A percentile compares a stretch with the other conserved stretches of the same genome.
phyloP scores from a whole-genome alignment of 2,888 invertebrate species.

The Cephus nigrinus region DNA sequence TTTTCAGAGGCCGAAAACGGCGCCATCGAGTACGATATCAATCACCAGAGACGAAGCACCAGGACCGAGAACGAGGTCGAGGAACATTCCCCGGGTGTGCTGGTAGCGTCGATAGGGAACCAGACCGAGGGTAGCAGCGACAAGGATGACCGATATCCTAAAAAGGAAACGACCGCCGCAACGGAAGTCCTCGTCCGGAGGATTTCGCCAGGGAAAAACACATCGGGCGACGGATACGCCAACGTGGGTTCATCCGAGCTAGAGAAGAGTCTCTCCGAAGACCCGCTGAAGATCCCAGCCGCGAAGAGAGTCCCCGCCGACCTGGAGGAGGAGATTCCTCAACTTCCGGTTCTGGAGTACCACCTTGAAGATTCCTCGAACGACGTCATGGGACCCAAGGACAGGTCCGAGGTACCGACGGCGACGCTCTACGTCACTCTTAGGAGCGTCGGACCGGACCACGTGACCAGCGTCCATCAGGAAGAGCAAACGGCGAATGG shows the following conservation, averaged over 20 bases:
- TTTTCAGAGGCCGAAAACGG: conserved; percentile 39
- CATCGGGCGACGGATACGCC: background rate
- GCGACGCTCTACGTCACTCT: background rate
- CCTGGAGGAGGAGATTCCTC: background rate
- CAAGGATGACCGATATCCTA: background rate
- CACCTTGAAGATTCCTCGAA: background rate
- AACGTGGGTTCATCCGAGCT: background rate
- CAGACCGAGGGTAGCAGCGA: conserved; percentile 7
- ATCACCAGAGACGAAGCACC: conserved; percentile 37
- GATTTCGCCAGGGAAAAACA: background rate
- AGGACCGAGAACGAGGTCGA: background rate
- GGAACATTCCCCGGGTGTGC: background rate
- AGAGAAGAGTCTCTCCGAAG: background rate
- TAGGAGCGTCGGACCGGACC: background rate
- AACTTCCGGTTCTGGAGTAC: background rate
- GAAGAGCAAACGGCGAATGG: background rate
- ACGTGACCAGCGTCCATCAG: background rate
- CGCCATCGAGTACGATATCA: conserved; percentile 39
- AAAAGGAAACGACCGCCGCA: background rate
- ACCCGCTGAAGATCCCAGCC: background rate
- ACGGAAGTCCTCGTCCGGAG: background rate
- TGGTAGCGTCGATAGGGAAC: conserved; percentile 19
- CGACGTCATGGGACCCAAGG: background rate
- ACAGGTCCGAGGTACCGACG: background rate
- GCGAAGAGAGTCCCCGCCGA: background rate